Conservation (phyloP, 2,888 invertebrate species). For the Phoenoteleia sp. region DNA sequence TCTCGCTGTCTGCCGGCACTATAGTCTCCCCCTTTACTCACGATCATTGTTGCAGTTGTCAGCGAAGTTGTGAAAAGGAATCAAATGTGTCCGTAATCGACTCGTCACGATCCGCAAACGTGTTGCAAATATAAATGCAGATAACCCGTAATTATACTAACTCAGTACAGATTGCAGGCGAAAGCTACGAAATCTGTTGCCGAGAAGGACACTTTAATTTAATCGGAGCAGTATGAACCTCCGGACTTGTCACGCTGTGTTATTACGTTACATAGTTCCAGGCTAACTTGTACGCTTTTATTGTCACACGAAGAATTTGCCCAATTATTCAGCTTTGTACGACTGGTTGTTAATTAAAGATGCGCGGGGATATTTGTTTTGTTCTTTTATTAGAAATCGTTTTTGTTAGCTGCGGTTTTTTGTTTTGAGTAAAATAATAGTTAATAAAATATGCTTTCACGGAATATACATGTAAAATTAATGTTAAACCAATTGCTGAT, state of each 20-base stretch:
- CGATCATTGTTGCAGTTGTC: slow-evolving; percentile 64
- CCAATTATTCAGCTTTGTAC: slow-evolving; percentile 52
- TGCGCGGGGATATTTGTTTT: slow-evolving; percentile 17
- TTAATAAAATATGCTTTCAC: too few species aligned
- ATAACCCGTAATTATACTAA: slow-evolving; percentile 69
- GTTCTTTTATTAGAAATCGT: too few species aligned
- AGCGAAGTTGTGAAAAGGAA: slow-evolving; percentile 59
- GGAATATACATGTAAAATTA: too few species aligned
- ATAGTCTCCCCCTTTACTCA: slow-evolving; percentile 38
- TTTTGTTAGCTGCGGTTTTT: not conserved
- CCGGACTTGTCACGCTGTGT: slow-evolving; percentile 36
- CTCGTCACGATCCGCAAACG: slow-evolving; percentile 57
- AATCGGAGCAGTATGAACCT: slow-evolving; percentile 49
- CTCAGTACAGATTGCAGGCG: slow-evolving; percentile 57
- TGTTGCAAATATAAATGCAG: slow-evolving; percentile 68
- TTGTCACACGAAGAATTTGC: slow-evolving; percentile 48
- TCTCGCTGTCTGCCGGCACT: slow-evolving; percentile 44
- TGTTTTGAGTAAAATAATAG: not conserved
- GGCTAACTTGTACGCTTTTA: slow-evolving; percentile 56
- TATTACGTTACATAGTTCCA: slow-evolving; percentile 60
- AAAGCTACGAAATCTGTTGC: slow-evolving; percentile 65
- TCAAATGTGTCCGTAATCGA: slow-evolving; percentile 53
- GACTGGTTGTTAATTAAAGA: slow-evolving; percentile 54
- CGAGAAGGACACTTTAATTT: slow-evolving; percentile 67
- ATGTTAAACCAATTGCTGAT: too few species aligned